Conservation (phyloP, 2,113 vertebrate species). For the Spea multiplicata region DNA sequence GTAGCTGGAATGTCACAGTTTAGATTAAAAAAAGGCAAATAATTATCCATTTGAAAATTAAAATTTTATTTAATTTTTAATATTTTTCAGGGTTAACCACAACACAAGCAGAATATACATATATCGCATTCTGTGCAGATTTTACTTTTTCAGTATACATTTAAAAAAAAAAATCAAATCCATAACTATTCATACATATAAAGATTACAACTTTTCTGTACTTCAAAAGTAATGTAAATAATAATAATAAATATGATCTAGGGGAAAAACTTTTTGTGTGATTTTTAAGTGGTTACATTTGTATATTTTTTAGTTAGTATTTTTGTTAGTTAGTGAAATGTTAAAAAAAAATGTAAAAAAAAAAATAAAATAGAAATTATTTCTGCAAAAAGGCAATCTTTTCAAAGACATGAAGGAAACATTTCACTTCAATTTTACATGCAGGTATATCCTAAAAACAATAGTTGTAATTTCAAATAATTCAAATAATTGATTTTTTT, state of each 20-base stretch:
- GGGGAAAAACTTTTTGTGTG: constrained; percentile 27
- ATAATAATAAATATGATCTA: constrained; percentile 24
- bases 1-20: too few species aligned
- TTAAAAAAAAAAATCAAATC: background rate
- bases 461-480: too few species aligned
- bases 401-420: background rate
- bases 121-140: background rate
- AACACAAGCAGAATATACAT: background rate
- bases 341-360: too few species aligned
- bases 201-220: background rate
- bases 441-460: too few species aligned
- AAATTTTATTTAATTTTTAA: too few species aligned
- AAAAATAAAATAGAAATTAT: background rate
- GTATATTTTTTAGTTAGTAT: constrained; percentile 8
- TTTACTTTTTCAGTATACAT: background rate
- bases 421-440: too few species aligned
- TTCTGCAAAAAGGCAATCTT: constrained; percentile 6
- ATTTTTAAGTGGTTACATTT: constrained; percentile 26
- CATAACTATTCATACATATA: background rate
- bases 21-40: too few species aligned
- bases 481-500: too few species aligned
- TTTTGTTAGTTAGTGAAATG: constrained; percentile 1
- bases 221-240: constrained; percentile 40
- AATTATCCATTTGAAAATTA: too few species aligned
- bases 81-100: too few species aligned